Evolutionary conservation across 2,888 invertebrate genomes (phyloP), one percentile per base, ranked within the genome.

Genomic region (Eilema sororculum): DNA sequence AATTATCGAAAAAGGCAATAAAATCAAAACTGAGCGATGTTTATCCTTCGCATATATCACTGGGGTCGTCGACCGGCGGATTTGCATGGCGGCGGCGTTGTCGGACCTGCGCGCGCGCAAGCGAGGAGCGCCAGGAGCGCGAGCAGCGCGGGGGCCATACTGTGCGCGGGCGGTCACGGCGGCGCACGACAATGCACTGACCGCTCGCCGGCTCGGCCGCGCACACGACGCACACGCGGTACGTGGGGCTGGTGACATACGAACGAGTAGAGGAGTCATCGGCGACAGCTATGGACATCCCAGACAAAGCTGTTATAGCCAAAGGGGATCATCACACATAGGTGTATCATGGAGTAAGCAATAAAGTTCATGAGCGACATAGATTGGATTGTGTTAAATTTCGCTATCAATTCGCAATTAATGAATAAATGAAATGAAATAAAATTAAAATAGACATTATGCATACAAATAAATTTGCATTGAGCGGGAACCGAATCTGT

Each of bases 31-130:
- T 78, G 78, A 78, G 78, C 80, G 67, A 60, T 67, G 65, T 69
- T 74, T 73, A 78, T 78, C 68, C 71, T 81, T 78, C 76, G 87
- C 89, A 89, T 91, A 90, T 89, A 87, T 90, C 91, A 90, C 88
- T 86, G 90, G 90, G 94, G 92, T 93, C 92, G 86, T 82, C 84
- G 94, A 90, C 93, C 94, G 89, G 82, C 73, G 81, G 82, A 86
- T 90, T 91, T 88, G 92, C 91, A 87, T 88, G 86, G 65, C 25
- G n/a, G n/a, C 28, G 66, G 65, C 79, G 65, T n/a, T n/a, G 57
- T 79, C 78, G 78, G 83, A 90, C 90, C 89, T 88, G 90, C 84
- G 86, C 81, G 78, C 70, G 81, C 83, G 86, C 77, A 73, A 78
- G 77, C 79, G 77, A 84, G 73, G 70, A 87, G 81, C 79, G 82